phyloP scores from a whole-genome alignment of 2,888 invertebrate genomes.

The Halictus ligatus region DNA sequence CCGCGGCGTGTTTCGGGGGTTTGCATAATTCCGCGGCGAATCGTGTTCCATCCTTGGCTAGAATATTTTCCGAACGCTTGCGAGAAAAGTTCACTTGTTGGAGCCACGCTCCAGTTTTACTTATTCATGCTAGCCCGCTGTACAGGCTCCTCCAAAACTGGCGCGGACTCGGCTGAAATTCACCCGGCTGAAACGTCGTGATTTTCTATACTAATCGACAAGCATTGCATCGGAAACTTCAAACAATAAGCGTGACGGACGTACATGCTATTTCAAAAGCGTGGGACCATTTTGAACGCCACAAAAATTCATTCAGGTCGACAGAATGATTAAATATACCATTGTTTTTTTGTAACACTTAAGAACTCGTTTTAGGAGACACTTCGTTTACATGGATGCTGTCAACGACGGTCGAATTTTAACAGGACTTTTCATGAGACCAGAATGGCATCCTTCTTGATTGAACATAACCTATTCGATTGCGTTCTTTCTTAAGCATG shows the following conservation, averaged over 20 bases:
- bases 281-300: neutral
- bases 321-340: neutral
- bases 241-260: neutral
- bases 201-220: neutral
- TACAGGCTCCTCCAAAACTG: neutral
- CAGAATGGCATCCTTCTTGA: neutral
- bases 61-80: conserved; percentile 21
- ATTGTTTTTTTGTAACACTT: neutral
- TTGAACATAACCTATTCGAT: neutral
- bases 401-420: neutral
- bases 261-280: neutral
- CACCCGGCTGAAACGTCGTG: neutral
- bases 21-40: conserved; percentile 64
- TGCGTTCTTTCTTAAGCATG: neutral
- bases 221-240: neutral
- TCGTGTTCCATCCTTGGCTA: conserved; percentile 36
- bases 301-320: too few relatives aligned
- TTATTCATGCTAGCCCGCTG: neutral
- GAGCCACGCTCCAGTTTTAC: neutral
- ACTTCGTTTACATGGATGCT: too few relatives aligned
- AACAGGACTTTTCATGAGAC: neutral
- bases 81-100: conserved; percentile 2
- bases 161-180: neutral
- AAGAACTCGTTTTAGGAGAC: neutral
- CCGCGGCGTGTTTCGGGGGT: conserved; percentile 45